Evolutionary conservation across 2,113 vertebrate species (phyloP).

Genomic region (Oreochromis spilurus): DNA sequence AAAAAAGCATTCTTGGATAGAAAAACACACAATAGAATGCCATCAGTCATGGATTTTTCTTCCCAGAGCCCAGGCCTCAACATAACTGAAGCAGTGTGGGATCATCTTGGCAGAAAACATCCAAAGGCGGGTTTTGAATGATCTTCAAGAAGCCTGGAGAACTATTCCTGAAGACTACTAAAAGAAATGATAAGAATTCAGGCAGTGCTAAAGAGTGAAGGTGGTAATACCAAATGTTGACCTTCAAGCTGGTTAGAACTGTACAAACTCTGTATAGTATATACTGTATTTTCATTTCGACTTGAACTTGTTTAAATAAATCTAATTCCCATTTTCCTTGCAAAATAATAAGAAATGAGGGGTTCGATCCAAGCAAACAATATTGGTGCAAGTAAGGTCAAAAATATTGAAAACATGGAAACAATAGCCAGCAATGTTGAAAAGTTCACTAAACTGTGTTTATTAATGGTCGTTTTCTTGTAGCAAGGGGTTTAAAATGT

Average conservation of each 20-base stretch:
- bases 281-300: background rate
- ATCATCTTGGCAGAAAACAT: background rate
- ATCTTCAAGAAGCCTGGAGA: background rate
- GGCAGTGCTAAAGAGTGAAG: background rate
- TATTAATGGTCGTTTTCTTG: slow-evolving; percentile 44
- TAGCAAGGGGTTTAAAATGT: slow-evolving; percentile 34
- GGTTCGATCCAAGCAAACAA: background rate
- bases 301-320: background rate
- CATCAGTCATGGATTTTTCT: background rate
- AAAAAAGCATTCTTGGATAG: background rate
- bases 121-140: background rate
- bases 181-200: background rate
- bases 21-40: background rate
- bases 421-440: background rate
- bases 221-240: background rate
- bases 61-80: background rate
- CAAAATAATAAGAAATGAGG: background rate
- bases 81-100: background rate
- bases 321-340: background rate
- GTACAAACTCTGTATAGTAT: background rate
- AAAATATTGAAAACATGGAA: background rate
- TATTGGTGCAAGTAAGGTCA: background rate
- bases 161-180: background rate
- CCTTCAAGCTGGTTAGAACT: background rate
- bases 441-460: slow-evolving; percentile 47